Percentiles rank a stretch among this genome's conserved stretches.
phyloP scores from a whole-genome alignment of 1,140 invertebrate species.

The Idris sp. region DNA sequence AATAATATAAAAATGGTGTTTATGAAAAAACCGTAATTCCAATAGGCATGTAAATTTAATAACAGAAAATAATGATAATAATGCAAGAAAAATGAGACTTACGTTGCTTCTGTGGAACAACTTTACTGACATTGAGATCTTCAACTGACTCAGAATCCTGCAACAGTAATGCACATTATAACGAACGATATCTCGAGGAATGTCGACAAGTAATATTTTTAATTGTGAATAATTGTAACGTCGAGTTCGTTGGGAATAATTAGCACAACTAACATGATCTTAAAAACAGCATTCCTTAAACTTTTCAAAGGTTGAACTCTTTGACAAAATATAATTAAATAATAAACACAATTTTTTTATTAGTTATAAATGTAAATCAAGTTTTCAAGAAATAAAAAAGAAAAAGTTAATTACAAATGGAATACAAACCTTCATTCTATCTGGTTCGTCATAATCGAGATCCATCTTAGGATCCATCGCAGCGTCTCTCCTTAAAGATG shows the following conservation, averaged over 20 bases:
- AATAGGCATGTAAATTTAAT: too few relatives aligned
- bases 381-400: too few relatives aligned
- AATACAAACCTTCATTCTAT: constrained; percentile 73
- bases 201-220: constrained; percentile 41
- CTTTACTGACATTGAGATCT: constrained; percentile 75
- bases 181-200: constrained; percentile 37
- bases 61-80: constrained; percentile 6
- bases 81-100: constrained; percentile 57
- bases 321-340: neutral
- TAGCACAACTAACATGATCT: constrained; percentile 30
- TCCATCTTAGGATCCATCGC: constrained; percentile 84
- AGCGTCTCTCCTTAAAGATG: constrained; percentile 81
- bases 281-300: constrained; percentile 23
- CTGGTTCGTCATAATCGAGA: constrained; percentile 82
- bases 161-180: constrained; percentile 50
- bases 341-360: too few relatives aligned
- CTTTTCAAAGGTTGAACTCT: too few relatives aligned
- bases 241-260: constrained; percentile 24
- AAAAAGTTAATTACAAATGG: too few relatives aligned
- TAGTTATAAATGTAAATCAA: too few relatives aligned
- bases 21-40: too few relatives aligned
- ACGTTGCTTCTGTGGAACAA: constrained; percentile 68
- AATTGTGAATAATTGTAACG: constrained; percentile 58
- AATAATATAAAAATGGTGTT: too few relatives aligned
- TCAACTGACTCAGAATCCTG: constrained; percentile 83